Base-by-base conservation (phyloP, 2,113 vertebrate genomes). In the Entosphenus tridentatus region DNA sequence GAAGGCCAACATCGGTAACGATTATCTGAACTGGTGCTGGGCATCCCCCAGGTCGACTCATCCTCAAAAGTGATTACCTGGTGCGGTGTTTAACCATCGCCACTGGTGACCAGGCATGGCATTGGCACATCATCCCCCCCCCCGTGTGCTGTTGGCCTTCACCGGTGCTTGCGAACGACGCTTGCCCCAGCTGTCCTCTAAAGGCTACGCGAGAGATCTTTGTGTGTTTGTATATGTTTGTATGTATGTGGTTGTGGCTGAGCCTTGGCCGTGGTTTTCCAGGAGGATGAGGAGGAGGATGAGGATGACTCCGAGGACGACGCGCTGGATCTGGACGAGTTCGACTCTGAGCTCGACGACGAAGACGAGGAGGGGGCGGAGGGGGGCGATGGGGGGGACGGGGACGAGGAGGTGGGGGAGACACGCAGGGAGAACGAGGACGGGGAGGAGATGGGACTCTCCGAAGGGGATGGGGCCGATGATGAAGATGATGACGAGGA, bases 231-330 rank as follows among this genome's bases (percentile, higher is more conserved):
- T 69, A 11, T 59, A 2, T 2, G 79, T 93, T 79, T 86, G 96
- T 70, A 81, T 84, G 8, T 90, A 96, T 68, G 90, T 86, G 67
- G 85, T 87, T 55, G 83, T 39, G 39, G 39, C 39, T 39, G 39
- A 39, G 39, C 39, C 39, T 39, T 39, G 39, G 39, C 39, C 39
- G 39, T 39, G 39, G 39, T 39, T 39, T 39, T 39, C 39, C 39
- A 87, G 58, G 85, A 96, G 1, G 91, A 96, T 1, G 92, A 95
- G 57, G 87, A 92, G 1, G 86, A 88, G 8, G 87, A 89, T 1
- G 87, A 89, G 12, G 88, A 95, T 9, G 90, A 95, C 1, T 88
- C 90, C 11, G 87, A 87, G 8, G 88, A 88, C 2, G 91, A 98
- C 59, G 89, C 96, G 13, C 78, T 86, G 11, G 84, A 85, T 72